A percentile compares a stretch with the other conserved stretches of the same genome.
phyloP scores from a whole-genome alignment of 2,888 invertebrate species.

The Cosmopolites sordidus region DNA sequence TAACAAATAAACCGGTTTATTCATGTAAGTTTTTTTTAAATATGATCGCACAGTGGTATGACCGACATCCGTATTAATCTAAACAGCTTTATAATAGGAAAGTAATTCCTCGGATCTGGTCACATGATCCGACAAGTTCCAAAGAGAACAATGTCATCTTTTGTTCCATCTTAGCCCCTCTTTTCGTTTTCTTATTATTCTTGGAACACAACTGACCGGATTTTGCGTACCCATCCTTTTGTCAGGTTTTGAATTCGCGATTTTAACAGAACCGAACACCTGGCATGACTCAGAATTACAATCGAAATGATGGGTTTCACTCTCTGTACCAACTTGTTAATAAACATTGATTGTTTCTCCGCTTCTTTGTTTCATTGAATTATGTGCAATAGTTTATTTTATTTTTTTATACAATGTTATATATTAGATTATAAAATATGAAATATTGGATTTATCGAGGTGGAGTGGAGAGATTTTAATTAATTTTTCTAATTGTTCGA shows the following conservation, averaged over 20 bases:
- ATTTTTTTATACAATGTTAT: no score
- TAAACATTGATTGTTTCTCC: not conserved
- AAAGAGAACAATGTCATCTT: not conserved
- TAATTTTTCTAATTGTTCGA: no score
- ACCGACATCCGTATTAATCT: no score
- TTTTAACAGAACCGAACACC: not conserved
- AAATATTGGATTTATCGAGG: no score
- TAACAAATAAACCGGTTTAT: no score
- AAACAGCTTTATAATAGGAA: constrained; percentile 18
- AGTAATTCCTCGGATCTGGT: constrained; percentile 17
- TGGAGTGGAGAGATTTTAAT: no score
- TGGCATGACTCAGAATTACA: not conserved
- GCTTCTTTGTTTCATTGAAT: no score
- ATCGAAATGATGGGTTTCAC: not conserved
- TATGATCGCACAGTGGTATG: no score
- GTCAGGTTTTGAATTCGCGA: constrained; percentile 1
- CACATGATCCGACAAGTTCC: constrained; percentile 16
- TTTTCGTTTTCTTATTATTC: not conserved
- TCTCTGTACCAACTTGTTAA: not conserved
- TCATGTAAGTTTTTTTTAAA: no score
- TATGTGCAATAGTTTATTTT: no score
- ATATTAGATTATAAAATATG: no score
- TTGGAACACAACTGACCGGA: constrained; percentile 17
- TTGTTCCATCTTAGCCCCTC: not conserved
- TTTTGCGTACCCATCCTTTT: constrained; percentile 10